A percentile compares a stretch with the other conserved stretches of the same genome.
phyloP scores from a whole-genome alignment of 2,888 invertebrate genomes.

The Tetanocera ferruginea region DNA sequence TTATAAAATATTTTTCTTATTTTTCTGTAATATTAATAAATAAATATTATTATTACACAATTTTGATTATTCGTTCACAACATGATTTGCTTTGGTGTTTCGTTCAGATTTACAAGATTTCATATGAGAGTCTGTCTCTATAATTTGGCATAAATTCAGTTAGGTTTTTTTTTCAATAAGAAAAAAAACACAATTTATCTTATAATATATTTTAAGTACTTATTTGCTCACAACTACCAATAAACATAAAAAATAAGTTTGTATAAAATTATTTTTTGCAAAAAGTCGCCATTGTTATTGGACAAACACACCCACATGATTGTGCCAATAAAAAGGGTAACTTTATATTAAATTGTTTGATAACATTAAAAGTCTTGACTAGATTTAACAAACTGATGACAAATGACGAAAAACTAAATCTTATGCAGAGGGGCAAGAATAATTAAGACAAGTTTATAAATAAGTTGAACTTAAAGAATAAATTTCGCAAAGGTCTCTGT shows the following conservation, averaged over 20 bases:
- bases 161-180: not conserved
- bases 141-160: not conserved
- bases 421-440: not conserved
- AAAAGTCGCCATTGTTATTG: constrained; percentile 49
- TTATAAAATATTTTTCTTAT: constrained; percentile 16
- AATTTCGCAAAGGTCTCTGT: constrained; percentile 46
- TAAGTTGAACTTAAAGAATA: constrained; percentile 32
- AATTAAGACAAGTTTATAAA: constrained; percentile 4
- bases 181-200: constrained; percentile 18
- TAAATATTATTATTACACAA: constrained; percentile 5
- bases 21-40: not conserved
- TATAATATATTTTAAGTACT: constrained; percentile 10
- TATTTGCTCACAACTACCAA: constrained; percentile 28
- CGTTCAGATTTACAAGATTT: not conserved
- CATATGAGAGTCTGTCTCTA: not conserved
- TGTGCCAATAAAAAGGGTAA: constrained; percentile 47
- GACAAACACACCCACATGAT: constrained; percentile 50
- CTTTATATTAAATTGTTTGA: constrained; percentile 33
- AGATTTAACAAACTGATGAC: constrained; percentile 4
- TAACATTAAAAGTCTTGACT: constrained; percentile 13
- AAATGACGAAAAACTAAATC: not conserved
- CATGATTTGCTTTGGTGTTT: not conserved
- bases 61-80: constrained; percentile 8
- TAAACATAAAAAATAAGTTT: constrained; percentile 13
- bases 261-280: not conserved